Evolutionary conservation across 2,888 invertebrate species (phyloP).

Genomic region (Eilema caniola): DNA sequence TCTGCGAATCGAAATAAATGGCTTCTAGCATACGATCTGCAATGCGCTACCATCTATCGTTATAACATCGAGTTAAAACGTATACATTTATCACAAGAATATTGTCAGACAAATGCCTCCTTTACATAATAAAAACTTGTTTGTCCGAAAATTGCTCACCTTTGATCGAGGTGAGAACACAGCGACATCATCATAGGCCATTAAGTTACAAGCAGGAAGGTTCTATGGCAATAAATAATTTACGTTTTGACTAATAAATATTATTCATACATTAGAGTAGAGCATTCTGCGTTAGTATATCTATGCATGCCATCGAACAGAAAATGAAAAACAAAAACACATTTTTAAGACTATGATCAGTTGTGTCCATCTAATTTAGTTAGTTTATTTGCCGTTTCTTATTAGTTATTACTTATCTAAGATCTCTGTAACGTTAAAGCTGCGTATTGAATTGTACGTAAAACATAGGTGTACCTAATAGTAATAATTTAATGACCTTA

Average conservation of each 20-base stretch:
- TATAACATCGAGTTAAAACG: slow-evolving; percentile 15
- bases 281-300: not conserved
- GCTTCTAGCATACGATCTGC: slow-evolving; percentile 35
- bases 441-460: not conserved
- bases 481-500: slow-evolving; percentile 48
- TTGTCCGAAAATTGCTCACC: slow-evolving; percentile 23
- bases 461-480: slow-evolving; percentile 29
- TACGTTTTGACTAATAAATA: not conserved
- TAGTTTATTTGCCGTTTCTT: not conserved
- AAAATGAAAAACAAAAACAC: slow-evolving; percentile 29
- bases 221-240: slow-evolving; percentile 5
- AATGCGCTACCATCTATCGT: not conserved
- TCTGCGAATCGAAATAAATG: slow-evolving; percentile 54
- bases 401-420: slow-evolving; percentile 8
- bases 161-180: slow-evolving; percentile 24
- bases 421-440: slow-evolving; percentile 42
- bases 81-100: slow-evolving; percentile 13
- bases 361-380: slow-evolving; percentile 21
- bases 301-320: slow-evolving; percentile 20
- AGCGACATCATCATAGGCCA: slow-evolving; percentile 26
- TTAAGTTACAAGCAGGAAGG: slow-evolving; percentile 17
- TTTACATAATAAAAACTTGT: slow-evolving; percentile 23
- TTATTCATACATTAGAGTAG: not conserved
- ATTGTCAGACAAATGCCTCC: slow-evolving; percentile 20
- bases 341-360: not conserved